Evolutionary conservation across 1,140 invertebrate species (phyloP).

Genomic region (Drosophila suzukii): DNA sequence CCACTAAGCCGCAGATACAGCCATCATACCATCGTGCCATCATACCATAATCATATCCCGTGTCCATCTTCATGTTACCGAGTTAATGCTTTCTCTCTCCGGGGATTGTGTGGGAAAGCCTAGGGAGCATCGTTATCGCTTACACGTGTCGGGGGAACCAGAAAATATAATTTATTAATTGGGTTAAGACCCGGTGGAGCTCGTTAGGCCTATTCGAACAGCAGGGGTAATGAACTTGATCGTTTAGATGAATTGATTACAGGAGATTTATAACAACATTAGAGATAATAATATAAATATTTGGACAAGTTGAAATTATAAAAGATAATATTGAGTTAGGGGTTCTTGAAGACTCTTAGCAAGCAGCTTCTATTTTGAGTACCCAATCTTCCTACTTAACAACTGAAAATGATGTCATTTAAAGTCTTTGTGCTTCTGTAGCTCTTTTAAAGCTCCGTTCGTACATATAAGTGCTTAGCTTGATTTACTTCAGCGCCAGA

Average conservation of each 20-base stretch:
- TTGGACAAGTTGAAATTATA: no score
- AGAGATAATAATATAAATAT: not conserved
- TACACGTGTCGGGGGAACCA: constrained; percentile 62
- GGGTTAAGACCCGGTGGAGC: constrained; percentile 23
- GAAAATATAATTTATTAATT: constrained; percentile 58
- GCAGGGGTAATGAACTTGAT: constrained; percentile 28
- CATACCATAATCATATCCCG: constrained; percentile 34
- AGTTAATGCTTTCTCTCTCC: constrained; percentile 67
- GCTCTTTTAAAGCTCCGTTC: constrained; percentile 21
- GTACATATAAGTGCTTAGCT: constrained; percentile 3
- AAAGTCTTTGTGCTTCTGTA: constrained; percentile 28
- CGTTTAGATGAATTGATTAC: constrained; percentile 1
- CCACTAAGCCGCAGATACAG: constrained; percentile 53
- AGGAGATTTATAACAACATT: not conserved
- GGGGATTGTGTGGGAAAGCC: constrained; percentile 64
- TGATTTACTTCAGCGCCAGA: constrained; percentile 14
- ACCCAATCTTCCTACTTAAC: constrained; percentile 8
- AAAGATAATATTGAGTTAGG: not conserved
- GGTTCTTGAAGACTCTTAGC: not conserved
- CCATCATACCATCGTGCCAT: constrained; percentile 2
- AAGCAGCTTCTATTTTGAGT: constrained; percentile 1
- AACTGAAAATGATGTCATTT: constrained; percentile 48
- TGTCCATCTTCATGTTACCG: constrained; percentile 50
- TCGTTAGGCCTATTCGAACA: constrained; percentile 11
- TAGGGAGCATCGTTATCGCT: constrained; percentile 48